Base-by-base conservation (phyloP, 2,797 vertebrate species). In the Macroramphosus scolopax region DNA sequence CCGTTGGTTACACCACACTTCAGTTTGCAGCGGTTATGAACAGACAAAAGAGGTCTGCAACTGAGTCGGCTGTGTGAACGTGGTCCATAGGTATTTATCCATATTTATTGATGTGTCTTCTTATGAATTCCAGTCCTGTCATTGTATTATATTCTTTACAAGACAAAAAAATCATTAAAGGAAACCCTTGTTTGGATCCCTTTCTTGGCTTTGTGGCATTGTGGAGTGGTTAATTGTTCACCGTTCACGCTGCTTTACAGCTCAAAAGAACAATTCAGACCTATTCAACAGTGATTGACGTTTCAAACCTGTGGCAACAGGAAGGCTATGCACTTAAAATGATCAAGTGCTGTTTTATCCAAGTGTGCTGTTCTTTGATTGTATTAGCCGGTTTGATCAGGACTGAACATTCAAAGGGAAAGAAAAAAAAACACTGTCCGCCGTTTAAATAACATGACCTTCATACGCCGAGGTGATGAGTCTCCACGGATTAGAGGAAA, bases 91-190 rank as follows among this genome's bases (percentile, higher is more conserved):
- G 75, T 89, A 77, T 83, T 88, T 81, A 84, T 82, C 75, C 71
- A 76, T 89, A 88, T 88, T 88, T 88, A 88, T 85, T 87, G 85
- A 81, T 88, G 88, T 89, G 51, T 86, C 83, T 91, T 88, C 80
- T 85, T 84, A 88, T 87, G 71, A 83, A 85, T 89, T 91, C 67
- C 62, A 80, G 84, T 89, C 82, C 79, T 84, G 82, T 88, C 82
- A 75, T 71, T 89, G 91, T 90, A 87, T 88, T 79, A 75, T 86
- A 83, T 89, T 90, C 82, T 90, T 92, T 91, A 83, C 79, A 64
- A 86, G 75, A 84, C 76, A 82, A 85, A 83, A 72, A 62, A 77
- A n/a, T 87, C 79, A 91, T 89, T 91, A 89, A 91, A 88, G 63
- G 66, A 85, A 79, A 78, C 65, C 68, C 81, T 87, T 85, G 84